These are phyloP conservation scores for Cardiocondyla obscurior DNA, from an alignment of 1,140 invertebrate genomes.

Conservation along the genomic window DNA sequence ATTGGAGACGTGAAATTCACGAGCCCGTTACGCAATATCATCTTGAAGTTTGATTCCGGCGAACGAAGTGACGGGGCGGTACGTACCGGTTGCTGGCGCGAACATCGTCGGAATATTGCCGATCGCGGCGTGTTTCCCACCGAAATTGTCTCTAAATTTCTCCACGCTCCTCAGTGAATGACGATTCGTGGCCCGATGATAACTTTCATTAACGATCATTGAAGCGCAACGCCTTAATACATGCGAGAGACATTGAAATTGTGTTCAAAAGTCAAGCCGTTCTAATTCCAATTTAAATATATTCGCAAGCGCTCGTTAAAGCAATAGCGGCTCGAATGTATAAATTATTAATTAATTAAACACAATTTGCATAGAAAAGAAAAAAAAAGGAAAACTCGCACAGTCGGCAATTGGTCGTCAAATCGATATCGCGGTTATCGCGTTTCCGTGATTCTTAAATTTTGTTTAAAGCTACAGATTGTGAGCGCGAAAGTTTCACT, in stretches of 20 bases:
- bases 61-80: background rate
- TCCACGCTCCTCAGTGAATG: background rate
- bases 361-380: background rate
- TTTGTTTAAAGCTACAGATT: background rate
- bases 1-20: background rate
- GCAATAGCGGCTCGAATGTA: background rate
- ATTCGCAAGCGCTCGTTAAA: background rate
- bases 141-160: constrained; percentile 20
- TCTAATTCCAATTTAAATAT: no score
- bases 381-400: background rate
- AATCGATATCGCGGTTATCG: background rate
- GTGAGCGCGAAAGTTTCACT: no score
- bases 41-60: constrained; percentile 4
- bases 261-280: background rate
- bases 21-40: background rate
- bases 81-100: no score
- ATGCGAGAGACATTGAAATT: background rate
- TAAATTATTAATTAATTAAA: background rate
- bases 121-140: background rate
- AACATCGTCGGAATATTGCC: background rate
- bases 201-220: constrained; percentile 12
- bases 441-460: background rate
- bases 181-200: background rate
- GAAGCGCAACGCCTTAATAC: background rate
- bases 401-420: background rate